A percentile compares a stretch with the other conserved stretches of the same genome.
Conservation (phyloP, 2,888 invertebrate genomes). For the Pollenia amentaria region DNA sequence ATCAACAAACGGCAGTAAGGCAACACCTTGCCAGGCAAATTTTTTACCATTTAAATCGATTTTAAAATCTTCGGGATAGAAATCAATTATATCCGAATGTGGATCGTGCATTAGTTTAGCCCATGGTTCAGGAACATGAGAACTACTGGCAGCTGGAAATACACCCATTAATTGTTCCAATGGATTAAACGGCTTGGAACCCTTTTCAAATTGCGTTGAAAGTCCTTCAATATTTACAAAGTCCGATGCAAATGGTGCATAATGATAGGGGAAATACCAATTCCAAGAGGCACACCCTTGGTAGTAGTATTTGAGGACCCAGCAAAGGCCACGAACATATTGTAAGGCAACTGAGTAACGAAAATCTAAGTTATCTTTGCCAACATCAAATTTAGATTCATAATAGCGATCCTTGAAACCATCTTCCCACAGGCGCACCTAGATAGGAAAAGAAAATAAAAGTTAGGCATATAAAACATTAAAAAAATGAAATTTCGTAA, state of each 20-base stretch:
- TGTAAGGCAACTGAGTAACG: constrained; percentile 96
- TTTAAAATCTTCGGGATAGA: constrained; percentile 98
- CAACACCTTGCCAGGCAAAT: constrained; percentile 99
- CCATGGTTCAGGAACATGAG: constrained; percentile 97
- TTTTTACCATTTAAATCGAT: constrained; percentile 99
- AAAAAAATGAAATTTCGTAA: neutral
- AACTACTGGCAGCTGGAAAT: constrained; percentile 98
- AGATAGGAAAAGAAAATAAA: neutral
- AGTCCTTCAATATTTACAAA: constrained; percentile 95
- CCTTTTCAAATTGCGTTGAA: constrained; percentile 93
- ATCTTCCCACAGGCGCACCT: constrained; percentile 94
- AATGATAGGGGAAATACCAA: constrained; percentile 99
- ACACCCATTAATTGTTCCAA: constrained; percentile 99
- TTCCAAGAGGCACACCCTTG: constrained; percentile 99
- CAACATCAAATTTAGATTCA: constrained; percentile 95
- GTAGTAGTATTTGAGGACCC: constrained; percentile 99
- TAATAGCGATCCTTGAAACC: constrained; percentile 99
- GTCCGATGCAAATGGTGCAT: constrained; percentile 99
- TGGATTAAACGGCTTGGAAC: constrained; percentile 97
- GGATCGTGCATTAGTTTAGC: constrained; percentile 96
- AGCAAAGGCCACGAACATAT: constrained; percentile 98
- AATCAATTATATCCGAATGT: constrained; percentile 97
- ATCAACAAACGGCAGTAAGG: constrained; percentile 98
- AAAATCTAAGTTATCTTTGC: constrained; percentile 91
- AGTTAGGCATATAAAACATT: neutral